Conservation (phyloP, 2,888 invertebrate species). For the Plagiodera versicolora region DNA sequence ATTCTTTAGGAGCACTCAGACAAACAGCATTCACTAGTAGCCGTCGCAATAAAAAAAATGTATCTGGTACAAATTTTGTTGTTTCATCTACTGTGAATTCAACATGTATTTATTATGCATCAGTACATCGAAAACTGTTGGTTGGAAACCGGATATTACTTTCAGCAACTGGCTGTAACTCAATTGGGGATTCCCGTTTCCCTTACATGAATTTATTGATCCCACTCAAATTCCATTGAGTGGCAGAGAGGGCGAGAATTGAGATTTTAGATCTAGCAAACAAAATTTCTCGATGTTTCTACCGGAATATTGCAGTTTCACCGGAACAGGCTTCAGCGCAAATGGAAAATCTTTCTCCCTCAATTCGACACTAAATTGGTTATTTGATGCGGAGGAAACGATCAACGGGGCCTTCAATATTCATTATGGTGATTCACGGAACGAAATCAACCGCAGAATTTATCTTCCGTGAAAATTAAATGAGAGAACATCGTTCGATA, state of each 20-base stretch:
- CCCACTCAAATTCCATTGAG: constrained; percentile 25
- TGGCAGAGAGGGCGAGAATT: constrained; percentile 7
- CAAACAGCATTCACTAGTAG: no score
- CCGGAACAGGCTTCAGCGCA: not conserved
- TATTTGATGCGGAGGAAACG: not conserved
- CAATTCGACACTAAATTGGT: not conserved
- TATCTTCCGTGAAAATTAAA: constrained; percentile 1
- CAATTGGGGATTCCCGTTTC: constrained; percentile 28
- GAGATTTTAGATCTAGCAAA: constrained; percentile 18
- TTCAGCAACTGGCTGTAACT: constrained; percentile 29
- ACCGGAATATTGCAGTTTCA: constrained; percentile 10
- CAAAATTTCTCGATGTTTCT: constrained; percentile 10
- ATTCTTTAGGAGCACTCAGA: no score
- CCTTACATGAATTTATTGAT: constrained; percentile 29
- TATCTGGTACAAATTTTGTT: no score
- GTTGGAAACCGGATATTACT: constrained; percentile 29
- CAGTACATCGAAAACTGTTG: constrained; percentile 19
- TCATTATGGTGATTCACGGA: not conserved
- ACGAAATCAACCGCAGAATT: not conserved
- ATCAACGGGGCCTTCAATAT: not conserved
- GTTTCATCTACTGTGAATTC: no score
- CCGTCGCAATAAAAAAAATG: no score
- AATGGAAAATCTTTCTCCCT: constrained; percentile 1
- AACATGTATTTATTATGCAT: constrained; percentile 10
- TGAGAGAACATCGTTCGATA: not conserved